These are phyloP conservation scores for Cephus pulcher DNA, from an alignment of 2,888 invertebrate species.

Conservation along the genomic window DNA sequence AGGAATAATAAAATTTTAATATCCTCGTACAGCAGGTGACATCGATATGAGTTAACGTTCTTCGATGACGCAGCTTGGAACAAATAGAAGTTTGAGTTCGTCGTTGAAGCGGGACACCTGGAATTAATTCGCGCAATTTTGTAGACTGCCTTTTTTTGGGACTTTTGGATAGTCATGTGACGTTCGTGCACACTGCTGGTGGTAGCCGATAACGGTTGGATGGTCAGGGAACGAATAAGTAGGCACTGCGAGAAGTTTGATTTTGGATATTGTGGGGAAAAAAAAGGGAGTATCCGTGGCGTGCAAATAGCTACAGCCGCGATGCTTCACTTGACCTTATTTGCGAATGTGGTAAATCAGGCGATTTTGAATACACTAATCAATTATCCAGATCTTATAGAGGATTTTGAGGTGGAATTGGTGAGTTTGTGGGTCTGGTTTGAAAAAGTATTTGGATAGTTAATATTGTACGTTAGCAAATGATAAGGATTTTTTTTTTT, in stretches of 20 bases:
- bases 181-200: no score
- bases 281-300: no score
- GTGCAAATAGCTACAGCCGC: background rate
- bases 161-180: background rate
- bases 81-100: background rate
- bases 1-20: background rate
- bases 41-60: background rate
- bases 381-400: slow-evolving; percentile 8
- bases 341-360: slow-evolving; percentile 37
- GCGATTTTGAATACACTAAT: slow-evolving; percentile 32
- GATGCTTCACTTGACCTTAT: slow-evolving; percentile 42
- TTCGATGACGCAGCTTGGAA: background rate
- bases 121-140: background rate
- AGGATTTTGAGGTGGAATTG: background rate
- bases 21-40: background rate
- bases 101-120: no score
- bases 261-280: no score
- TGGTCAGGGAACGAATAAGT: no score
- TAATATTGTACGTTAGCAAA: no score
- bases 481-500: no score
- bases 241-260: no score
- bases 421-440: background rate
- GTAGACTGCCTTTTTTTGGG: background rate
- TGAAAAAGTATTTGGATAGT: background rate
- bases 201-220: background rate